Evolutionary conservation across 2,113 vertebrate species (phyloP), one percentile per base, ranked within the genome.

Genomic region (Corynorhinus townsendii): DNA sequence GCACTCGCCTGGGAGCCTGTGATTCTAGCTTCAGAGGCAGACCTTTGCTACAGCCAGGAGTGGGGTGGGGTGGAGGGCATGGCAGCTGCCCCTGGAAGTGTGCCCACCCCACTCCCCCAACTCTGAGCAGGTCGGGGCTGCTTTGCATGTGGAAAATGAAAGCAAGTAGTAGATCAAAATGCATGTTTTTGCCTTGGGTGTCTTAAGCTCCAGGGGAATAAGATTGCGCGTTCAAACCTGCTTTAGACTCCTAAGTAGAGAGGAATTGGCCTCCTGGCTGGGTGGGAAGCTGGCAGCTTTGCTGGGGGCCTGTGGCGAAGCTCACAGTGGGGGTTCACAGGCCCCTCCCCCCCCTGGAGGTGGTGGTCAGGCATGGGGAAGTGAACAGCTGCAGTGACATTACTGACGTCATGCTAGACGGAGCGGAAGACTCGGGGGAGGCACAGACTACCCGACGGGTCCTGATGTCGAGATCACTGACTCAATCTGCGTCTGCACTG

Each of bases 101-200:
- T 28, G 54, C 86, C 49, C 30, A 45, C 20, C 11, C n/a, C 9
- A 1, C 22, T 30, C 68, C 7, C 6, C 17, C 43, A 47, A 22
- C 75, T 91, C 62, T 40, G 88, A 96, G 54, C 2, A 1, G 4
- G 17, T 33, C 1, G 33, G 73, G 43, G 33, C 33, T 68, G 9
- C 33, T 92, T 95, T 94, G 89, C 77, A 90, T 9, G 35, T 40
- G 28, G 64, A 52, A 90, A 30, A 82, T 72, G 77, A 47, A 56
- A 77, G 81, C 17, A 68, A 90, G 35, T 40, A 22, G 83, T 64
- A 49, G 62, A 86, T 86, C 43, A 43, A 16, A 79, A 72, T 56
- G 73, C 38, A 26, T 76, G 73, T 19, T 52, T 96, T 82, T 77
- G 33, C 20, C 72, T n/a, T 40, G n/a, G 38, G 85, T 59, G 6